Evolutionary conservation across 2,888 invertebrate species (phyloP), one percentile per base, ranked within the genome.

Genomic region (Aplocera efformata): DNA sequence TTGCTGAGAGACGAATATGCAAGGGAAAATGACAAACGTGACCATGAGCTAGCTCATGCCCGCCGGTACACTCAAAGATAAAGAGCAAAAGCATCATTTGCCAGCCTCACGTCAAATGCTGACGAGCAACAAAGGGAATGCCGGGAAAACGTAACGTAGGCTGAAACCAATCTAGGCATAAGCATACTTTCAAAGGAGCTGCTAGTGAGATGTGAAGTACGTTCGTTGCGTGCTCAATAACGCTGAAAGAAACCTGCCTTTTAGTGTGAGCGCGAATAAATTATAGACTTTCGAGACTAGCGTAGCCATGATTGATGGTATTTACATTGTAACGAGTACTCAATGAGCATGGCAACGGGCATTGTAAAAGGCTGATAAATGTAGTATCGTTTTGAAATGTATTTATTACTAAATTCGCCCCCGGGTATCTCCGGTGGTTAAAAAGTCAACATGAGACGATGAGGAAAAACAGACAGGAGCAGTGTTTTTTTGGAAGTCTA

Each of bases 71-170:
- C 28, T 25, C 27, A 35, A 24, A 35, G 31, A 35, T 42, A 37
- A 32, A 35, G 41, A 39, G 35, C 32, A 40, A 42, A 37, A 29
- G 38, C 45, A 33, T 42, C 28, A 41, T 50, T 42, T 42, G 36
- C 33, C 38, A 45, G 37, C 41, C 48, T 31, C 35, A 42, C 42
- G 43, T 29, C 35, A 30, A 42, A 43, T 31, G 39, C 42, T 41
- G 45, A 38, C 40, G 33, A 28, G 40, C 35, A 33, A 55, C 51
- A 55, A 55, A 55, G 42, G 49, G 35, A 50, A 45, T 47, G 48
- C 48, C 36, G 46, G 47, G 54, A 44, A 49, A 39, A 43, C 37
- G 48, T 51, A 46, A 46, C 37, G 44, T 44, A 33, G 47, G 33
- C 43, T 43, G 39, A 31, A 48, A 26, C 39, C 39, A 49, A 53